Base-by-base conservation (phyloP, 2,888 invertebrate species). In the Drosophila aldrichi region DNA sequence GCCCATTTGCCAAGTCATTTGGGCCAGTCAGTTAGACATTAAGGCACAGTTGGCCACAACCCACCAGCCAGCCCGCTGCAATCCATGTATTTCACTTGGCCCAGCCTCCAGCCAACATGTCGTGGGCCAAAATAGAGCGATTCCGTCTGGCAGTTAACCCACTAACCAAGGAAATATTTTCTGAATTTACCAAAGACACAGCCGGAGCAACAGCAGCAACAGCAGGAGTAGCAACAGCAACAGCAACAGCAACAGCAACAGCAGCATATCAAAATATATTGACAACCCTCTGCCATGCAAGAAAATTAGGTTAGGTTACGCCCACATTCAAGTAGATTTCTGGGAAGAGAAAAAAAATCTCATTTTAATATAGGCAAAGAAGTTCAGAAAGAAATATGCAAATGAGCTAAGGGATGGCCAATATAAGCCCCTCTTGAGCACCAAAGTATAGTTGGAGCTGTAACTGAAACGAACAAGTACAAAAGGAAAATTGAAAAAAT, bases 1-100 rank as follows among this genome's bases (percentile, higher is more conserved):
- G 82, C 77, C 87, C 82, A 88, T 86, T 86, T 88, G 82, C 82
- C 82, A 87, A 83, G 82, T 76, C 78, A 78, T 73, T 77, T 77
- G 78, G 78, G 77, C 74, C 77, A 77, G 80, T 71, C 73, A 73
- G 78, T 70, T 72, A 68, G 76, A 71, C 87, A 83, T 83, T 81
- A 74, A 74, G 75, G 63, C 76, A 51, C 76, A 51, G 58, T 44
- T 68, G 54, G 62, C 65, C 57, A 58, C 74, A 43, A 44, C 66
- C 64, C 44, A 16, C 43, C 41, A 20, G 18, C 20, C 25, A 18
- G 29, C 38, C 51, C 56, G 52, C 78, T 75, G 79, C 75, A 78
- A 79, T 75, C 72, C 38, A 62, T 72, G 64, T 68, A 44, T 14
- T 44, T 52, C 63, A 62, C 58, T 71, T 43, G 49, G 22, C 16